Evolutionary conservation across 2,888 invertebrate genomes (phyloP).

Genomic region (Meghimatium bilineatum): DNA sequence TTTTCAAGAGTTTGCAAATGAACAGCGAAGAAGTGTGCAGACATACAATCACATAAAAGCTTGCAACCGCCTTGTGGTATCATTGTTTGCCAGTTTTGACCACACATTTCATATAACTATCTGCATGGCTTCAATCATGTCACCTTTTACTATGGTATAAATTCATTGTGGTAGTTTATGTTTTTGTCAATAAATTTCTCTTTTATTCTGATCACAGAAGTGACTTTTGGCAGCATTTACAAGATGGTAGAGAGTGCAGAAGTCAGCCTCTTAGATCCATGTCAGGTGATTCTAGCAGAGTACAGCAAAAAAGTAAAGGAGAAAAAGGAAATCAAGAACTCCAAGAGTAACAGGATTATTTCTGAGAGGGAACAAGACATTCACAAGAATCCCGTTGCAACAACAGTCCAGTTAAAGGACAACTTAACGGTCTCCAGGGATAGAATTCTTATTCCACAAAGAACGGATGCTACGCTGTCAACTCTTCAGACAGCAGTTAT

Average conservation of each 20-base stretch:
- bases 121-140: neutral
- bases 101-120: no score
- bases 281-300: constrained; percentile 1
- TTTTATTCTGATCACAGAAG: neutral
- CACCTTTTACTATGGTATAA: neutral
- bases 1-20: no score
- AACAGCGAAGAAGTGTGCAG: no score
- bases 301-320: constrained; percentile 18
- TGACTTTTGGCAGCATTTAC: constrained; percentile 31
- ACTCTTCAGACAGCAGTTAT: neutral
- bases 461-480: neutral
- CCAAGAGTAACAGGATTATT: neutral
- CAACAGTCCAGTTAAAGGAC: neutral
- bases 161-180: neutral
- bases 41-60: no score
- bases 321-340: constrained; percentile 19
- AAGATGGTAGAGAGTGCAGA: constrained; percentile 21
- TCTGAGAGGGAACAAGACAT: neutral
- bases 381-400: no score
- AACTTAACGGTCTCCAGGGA: neutral
- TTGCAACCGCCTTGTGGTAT: no score
- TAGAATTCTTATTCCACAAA: neutral
- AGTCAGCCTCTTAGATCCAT: neutral
- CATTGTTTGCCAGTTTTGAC: no score
- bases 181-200: neutral